Conservation (phyloP, 2,113 vertebrate genomes). For the Chloebia gouldiae region DNA sequence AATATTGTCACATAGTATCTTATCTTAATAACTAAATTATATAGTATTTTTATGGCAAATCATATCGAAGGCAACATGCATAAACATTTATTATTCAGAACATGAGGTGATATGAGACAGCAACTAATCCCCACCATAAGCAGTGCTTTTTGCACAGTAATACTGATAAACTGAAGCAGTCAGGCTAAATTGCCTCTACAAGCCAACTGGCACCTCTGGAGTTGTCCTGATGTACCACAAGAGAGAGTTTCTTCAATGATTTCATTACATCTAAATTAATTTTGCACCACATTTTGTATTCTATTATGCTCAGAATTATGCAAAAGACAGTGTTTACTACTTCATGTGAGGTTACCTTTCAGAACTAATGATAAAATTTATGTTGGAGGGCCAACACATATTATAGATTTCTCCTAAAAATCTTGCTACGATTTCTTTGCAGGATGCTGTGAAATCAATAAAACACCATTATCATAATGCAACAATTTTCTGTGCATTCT, state of each 20-base stretch:
- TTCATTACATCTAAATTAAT: slow-evolving; percentile 2
- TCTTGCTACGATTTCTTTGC: neutral
- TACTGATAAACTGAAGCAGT: neutral
- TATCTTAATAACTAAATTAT: slow-evolving; percentile 38
- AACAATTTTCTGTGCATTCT: neutral
- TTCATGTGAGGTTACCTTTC: neutral
- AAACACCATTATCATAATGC: slow-evolving; percentile 32
- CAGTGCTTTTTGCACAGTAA: neutral
- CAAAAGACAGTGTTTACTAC: neutral
- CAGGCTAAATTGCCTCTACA: neutral
- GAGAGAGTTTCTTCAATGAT: neutral
- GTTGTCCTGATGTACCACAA: neutral
- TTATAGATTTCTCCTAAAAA: neutral
- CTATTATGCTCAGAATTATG: neutral
- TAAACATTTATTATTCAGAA: slow-evolving; percentile 39
- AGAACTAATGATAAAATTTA: neutral
- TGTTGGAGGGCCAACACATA: neutral
- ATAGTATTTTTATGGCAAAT: slow-evolving; percentile 26
- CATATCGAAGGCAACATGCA: neutral
- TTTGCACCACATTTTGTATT: neutral
- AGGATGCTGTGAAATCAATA: slow-evolving; percentile 41
- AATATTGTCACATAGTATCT: slow-evolving; percentile 25
- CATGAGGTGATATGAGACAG: neutral
- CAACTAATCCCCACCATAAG: slow-evolving; percentile 8
- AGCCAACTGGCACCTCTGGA: neutral